Conservation (phyloP, 2,888 invertebrate species). For the Notodonta ziczac region DNA sequence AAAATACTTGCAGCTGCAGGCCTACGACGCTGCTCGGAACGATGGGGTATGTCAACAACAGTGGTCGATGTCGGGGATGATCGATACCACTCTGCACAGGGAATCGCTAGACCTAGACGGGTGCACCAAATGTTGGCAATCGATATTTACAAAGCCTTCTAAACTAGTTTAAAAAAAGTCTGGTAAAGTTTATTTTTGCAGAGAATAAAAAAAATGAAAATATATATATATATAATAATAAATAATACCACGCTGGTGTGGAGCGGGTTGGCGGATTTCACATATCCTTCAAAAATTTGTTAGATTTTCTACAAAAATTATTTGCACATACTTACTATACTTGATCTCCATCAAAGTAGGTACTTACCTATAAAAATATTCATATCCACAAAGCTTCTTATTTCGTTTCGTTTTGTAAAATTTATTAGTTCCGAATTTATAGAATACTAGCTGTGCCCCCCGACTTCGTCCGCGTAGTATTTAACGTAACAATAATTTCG, state of each 20-base stretch:
- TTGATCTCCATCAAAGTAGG: neutral
- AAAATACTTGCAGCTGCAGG: slow-evolving; percentile 61
- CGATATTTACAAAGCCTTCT: neutral
- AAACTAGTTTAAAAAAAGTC: neutral
- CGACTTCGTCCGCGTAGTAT: too few species aligned
- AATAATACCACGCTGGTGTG: too few species aligned
- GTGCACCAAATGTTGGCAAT: neutral
- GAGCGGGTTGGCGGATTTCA: too few species aligned
- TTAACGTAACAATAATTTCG: too few species aligned
- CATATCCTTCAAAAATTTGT: too few species aligned
- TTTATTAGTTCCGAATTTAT: neutral
- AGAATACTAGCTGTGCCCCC: neutral
- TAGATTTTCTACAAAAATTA: neutral
- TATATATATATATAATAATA: too few species aligned
- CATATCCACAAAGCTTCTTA: neutral
- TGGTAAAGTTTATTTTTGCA: neutral
- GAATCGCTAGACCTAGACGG: neutral
- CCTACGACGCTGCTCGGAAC: slow-evolving; percentile 49
- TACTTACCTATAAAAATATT: neutral
- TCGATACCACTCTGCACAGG: slow-evolving; percentile 31
- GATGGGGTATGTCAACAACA: slow-evolving; percentile 60
- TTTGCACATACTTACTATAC: neutral
- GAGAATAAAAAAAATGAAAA: too few species aligned
- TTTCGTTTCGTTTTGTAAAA: neutral
- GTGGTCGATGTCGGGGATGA: slow-evolving; percentile 39